Conservation (phyloP, 2,797 vertebrate species). For the Oophaga sylvatica region DNA sequence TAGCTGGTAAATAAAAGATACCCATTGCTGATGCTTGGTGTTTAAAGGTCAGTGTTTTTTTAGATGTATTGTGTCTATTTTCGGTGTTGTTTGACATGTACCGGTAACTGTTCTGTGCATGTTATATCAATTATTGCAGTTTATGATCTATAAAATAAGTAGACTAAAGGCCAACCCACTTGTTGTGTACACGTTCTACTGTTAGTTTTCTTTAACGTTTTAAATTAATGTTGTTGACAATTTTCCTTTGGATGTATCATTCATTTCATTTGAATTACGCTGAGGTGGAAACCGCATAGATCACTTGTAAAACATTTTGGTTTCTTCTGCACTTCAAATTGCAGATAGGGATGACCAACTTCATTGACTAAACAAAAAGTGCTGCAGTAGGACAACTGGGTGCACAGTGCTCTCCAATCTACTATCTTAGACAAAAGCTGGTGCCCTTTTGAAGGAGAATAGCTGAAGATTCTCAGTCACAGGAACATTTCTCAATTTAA, state of each 20-base stretch:
- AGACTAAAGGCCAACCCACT: neutral
- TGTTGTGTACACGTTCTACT: neutral
- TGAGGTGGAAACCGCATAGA: too few species aligned
- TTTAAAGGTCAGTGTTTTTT: conserved; percentile 21
- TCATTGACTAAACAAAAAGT: neutral
- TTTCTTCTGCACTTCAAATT: neutral
- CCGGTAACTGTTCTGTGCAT: neutral
- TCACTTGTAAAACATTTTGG: neutral
- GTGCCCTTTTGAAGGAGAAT: conserved; percentile 38
- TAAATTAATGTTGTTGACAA: too few species aligned
- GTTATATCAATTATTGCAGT: neutral
- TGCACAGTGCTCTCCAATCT: neutral
- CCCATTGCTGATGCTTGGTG: conserved; percentile 16
- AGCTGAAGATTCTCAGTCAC: conserved; percentile 21
- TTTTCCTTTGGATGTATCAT: neutral
- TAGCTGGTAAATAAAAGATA: conserved; percentile 9
- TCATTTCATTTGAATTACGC: too few species aligned
- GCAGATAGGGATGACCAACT: neutral
- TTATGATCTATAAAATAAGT: neutral
- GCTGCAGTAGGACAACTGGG: too few species aligned
- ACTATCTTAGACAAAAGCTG: conserved; percentile 38
- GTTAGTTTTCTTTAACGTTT: too few species aligned
- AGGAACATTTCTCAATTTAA: conserved; percentile 8
- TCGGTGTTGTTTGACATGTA: neutral
- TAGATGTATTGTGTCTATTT: conserved; percentile 7